phyloP scores from a whole-genome alignment of 2,888 invertebrate species.

The Iphiclides podalirius region DNA sequence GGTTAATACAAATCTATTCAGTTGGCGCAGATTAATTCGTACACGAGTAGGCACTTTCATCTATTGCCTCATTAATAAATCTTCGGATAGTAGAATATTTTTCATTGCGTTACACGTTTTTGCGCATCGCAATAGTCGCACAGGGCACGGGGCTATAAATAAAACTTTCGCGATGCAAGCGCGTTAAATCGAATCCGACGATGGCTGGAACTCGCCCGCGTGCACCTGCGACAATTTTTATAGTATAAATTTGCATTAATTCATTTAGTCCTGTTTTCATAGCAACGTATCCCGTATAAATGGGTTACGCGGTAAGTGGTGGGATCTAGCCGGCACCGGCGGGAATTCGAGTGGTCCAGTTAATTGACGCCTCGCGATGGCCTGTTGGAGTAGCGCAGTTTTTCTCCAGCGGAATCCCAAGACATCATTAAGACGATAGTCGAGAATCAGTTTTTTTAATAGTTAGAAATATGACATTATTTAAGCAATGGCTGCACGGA shows the following conservation, averaged over 20 bases:
- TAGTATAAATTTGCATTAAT: slow-evolving; percentile 80
- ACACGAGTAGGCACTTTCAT: slow-evolving; percentile 14
- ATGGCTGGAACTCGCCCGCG: slow-evolving; percentile 71
- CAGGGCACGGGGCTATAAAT: slow-evolving; percentile 65
- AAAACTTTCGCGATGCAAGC: slow-evolving; percentile 70
- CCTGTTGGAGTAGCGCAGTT: not conserved
- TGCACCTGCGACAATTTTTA: slow-evolving; percentile 80
- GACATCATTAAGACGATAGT: no score
- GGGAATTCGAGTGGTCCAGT: slow-evolving; percentile 27
- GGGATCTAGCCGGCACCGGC: slow-evolving; percentile 50
- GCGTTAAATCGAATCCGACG: slow-evolving; percentile 75
- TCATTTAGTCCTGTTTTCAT: slow-evolving; percentile 78
- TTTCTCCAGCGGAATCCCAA: not conserved
- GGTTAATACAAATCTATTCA: not conserved
- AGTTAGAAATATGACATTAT: no score
- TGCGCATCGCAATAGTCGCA: slow-evolving; percentile 51
- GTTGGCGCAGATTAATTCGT: slow-evolving; percentile 8
- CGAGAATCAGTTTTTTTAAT: no score
- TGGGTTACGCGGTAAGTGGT: slow-evolving; percentile 79
- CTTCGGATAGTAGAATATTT: slow-evolving; percentile 26
- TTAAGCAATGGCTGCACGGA: no score
- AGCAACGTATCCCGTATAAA: slow-evolving; percentile 59
- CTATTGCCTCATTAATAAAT: slow-evolving; percentile 23
- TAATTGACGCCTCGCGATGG: slow-evolving; percentile 31
- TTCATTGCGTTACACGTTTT: slow-evolving; percentile 39